A percentile compares a stretch with the other conserved stretches of the same genome.
Conservation (phyloP, 1,140 invertebrate species). For the Lepidurus apus region DNA sequence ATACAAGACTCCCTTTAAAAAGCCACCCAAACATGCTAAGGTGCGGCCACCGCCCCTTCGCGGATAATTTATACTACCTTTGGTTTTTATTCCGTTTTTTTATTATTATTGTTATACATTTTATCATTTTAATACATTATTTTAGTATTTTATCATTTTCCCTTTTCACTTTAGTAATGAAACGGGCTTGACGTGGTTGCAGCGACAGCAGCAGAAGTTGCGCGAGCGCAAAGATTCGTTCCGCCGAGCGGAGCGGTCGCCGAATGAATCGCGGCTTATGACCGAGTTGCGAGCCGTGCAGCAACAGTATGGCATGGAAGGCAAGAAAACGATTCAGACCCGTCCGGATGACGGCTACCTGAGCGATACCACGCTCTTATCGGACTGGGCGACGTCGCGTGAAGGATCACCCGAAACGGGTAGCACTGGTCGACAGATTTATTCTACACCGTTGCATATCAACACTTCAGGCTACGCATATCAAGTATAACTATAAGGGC, state of each 20-base stretch:
- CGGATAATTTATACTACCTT: neutral
- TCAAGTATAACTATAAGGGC: neutral
- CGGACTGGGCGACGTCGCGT: slow-evolving; percentile 42
- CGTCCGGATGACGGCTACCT: slow-evolving; percentile 58
- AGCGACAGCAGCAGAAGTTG: slow-evolving; percentile 69
- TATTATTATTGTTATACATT: neutral
- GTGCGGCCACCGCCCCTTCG: neutral
- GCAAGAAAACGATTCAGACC: neutral
- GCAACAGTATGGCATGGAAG: slow-evolving; percentile 44
- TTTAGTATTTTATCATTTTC: too few relatives aligned
- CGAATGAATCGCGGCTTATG: slow-evolving; percentile 59
- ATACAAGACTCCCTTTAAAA: neutral
- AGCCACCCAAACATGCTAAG: neutral
- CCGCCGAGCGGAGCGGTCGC: slow-evolving; percentile 60
- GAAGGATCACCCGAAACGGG: slow-evolving; percentile 43
- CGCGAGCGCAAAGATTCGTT: slow-evolving; percentile 60
- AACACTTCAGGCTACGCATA: slow-evolving; percentile 46
- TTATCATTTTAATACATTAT: neutral
- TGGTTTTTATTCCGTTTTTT: neutral
- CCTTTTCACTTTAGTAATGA: slow-evolving; percentile 28
- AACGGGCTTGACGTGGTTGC: slow-evolving; percentile 63
- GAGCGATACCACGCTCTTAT: slow-evolving; percentile 66
- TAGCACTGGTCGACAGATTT: slow-evolving; percentile 49
- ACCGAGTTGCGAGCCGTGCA: slow-evolving; percentile 56
- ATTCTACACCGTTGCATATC: slow-evolving; percentile 59